Percentiles rank a stretch among this genome's conserved stretches.
These are phyloP conservation scores for Gulo gulo DNA, from an alignment of 2,113 vertebrate species.

Conservation along the genomic window DNA sequence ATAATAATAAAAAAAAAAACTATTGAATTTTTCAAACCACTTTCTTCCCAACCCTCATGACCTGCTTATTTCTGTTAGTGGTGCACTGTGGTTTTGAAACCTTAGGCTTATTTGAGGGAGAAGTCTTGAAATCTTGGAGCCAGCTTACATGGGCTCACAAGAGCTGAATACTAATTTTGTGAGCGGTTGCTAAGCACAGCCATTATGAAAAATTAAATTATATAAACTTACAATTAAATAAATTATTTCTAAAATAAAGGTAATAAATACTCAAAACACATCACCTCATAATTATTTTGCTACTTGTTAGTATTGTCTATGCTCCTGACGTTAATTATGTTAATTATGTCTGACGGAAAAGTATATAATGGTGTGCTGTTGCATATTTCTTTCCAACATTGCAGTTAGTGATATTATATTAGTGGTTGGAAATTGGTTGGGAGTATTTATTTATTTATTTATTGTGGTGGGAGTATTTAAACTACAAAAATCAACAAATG, in stretches of 20 bases:
- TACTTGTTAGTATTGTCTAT: not conserved
- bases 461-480: not conserved
- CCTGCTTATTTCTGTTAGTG: constrained; percentile 22
- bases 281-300: constrained; percentile 1
- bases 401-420: not conserved
- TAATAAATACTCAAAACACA: not conserved
- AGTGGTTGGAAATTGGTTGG: not conserved
- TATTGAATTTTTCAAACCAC: not conserved
- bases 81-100: not conserved
- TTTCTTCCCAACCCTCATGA: not conserved
- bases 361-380: not conserved
- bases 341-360: not conserved
- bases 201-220: constrained; percentile 35
- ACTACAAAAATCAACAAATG: not conserved
- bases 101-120: not conserved
- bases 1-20: not conserved
- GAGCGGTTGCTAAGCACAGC: not conserved
- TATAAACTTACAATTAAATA: constrained; percentile 8
- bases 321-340: not conserved
- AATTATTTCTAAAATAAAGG: constrained; percentile 39
- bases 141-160: not conserved
- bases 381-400: not conserved
- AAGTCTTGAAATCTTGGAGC: not conserved
- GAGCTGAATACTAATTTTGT: constrained; percentile 3
- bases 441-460: not conserved